Percentiles rank a stretch among this genome's conserved stretches.
These are phyloP conservation scores for Cyprinus carpio DNA, from an alignment of 2,113 vertebrate species.

Conservation along the genomic window DNA sequence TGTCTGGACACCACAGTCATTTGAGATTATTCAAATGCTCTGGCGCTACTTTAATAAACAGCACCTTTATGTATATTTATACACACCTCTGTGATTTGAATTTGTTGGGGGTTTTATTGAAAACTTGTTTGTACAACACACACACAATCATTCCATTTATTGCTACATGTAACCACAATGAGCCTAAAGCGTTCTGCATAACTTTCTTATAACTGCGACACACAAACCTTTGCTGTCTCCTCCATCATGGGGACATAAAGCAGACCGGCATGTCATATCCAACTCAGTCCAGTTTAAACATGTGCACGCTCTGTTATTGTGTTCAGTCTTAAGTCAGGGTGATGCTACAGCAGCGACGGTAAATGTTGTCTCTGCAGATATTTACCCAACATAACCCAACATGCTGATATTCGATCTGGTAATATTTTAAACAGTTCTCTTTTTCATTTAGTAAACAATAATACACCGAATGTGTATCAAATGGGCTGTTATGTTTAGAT, in stretches of 20 bases:
- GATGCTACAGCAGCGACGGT: slow-evolving; percentile 5
- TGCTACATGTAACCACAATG: background rate
- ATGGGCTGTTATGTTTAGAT: background rate
- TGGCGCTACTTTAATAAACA: slow-evolving; percentile 18
- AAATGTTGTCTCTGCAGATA: slow-evolving; percentile 8
- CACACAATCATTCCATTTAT: background rate
- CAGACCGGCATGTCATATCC: slow-evolving; percentile 13
- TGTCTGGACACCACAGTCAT: slow-evolving; percentile 39
- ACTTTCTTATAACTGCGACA: background rate
- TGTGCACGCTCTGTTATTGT: background rate
- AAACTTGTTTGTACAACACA: background rate
- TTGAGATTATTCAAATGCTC: slow-evolving; percentile 49
- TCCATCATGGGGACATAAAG: slow-evolving; percentile 26
- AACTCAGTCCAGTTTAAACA: slow-evolving; percentile 12
- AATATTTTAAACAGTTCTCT: slow-evolving; percentile 29
- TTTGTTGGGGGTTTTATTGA: background rate
- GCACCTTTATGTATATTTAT: slow-evolving; percentile 16
- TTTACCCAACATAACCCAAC: slow-evolving; percentile 22
- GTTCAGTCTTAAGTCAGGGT: slow-evolving; percentile 24
- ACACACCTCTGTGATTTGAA: slow-evolving; percentile 16
- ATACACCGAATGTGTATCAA: background rate
- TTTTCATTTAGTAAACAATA: slow-evolving; percentile 20
- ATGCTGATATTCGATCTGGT: slow-evolving; percentile 23
- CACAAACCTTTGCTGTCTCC: slow-evolving; percentile 14
- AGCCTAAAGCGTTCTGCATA: background rate